Evolutionary conservation across 1,140 invertebrate species (phyloP).

Genomic region (Papilio helenus): DNA sequence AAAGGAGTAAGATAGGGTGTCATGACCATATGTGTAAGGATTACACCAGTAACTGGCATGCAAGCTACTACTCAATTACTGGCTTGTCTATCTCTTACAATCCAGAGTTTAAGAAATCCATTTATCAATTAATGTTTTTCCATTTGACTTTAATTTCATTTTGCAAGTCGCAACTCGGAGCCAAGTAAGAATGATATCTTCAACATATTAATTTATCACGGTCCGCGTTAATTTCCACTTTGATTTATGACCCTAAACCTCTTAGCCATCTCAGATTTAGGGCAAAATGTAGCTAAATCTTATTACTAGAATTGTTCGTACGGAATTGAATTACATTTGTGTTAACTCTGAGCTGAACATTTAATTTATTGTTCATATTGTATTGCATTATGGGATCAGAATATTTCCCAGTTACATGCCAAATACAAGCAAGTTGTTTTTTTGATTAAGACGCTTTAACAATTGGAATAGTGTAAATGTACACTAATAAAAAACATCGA

Average conservation of each 20-base stretch:
- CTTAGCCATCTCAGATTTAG: slow-evolving; percentile 8
- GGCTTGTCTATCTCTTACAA: no score
- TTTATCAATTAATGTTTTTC: neutral
- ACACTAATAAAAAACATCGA: no score
- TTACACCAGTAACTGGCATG: no score
- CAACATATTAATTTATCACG: slow-evolving; percentile 25
- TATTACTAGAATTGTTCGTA: neutral
- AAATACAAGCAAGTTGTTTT: no score
- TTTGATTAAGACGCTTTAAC: no score
- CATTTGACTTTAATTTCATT: neutral
- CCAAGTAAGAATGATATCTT: neutral
- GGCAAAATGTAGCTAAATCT: slow-evolving; percentile 8
- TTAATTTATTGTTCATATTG: neutral
- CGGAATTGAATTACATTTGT: neutral
- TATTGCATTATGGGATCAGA: no score
- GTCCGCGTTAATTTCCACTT: slow-evolving; percentile 15
- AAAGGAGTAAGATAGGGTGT: no score
- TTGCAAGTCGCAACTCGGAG: neutral
- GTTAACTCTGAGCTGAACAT: neutral
- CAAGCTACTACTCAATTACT: no score
- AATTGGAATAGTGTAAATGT: no score
- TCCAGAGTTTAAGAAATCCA: neutral
- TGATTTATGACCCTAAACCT: slow-evolving; percentile 17
- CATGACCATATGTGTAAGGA: no score
- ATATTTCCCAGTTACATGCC: no score